A percentile compares a stretch with the other conserved stretches of the same genome.
phyloP scores from a whole-genome alignment of 2,888 invertebrate species.

The Amorpha juglandis region DNA sequence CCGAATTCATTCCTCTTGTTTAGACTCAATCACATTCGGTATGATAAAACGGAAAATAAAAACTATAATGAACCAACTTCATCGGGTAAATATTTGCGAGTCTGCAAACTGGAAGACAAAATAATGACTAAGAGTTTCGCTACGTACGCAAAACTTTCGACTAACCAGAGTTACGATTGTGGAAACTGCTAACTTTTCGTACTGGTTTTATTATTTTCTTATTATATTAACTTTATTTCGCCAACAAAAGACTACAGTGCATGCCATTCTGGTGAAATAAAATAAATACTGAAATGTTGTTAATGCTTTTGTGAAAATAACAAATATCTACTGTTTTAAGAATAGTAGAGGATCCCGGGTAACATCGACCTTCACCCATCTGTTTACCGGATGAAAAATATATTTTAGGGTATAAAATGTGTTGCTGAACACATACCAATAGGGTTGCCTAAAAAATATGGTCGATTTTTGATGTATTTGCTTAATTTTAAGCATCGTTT shows the following conservation, averaged over 20 bases:
- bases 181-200: slow-evolving; percentile 55
- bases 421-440: too few relatives aligned
- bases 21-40: slow-evolving; percentile 73
- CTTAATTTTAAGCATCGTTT: too few relatives aligned
- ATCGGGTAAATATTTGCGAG: slow-evolving; percentile 73
- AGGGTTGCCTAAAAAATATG: too few relatives aligned
- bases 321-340: not conserved
- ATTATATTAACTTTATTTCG: slow-evolving; percentile 25
- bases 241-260: slow-evolving; percentile 6
- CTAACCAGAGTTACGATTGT: slow-evolving; percentile 34
- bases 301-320: not conserved
- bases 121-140: slow-evolving; percentile 27
- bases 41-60: slow-evolving; percentile 74
- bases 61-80: slow-evolving; percentile 73
- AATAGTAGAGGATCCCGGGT: too few relatives aligned
- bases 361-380: too few relatives aligned
- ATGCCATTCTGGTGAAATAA: not conserved
- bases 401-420: too few relatives aligned
- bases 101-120: slow-evolving; percentile 47
- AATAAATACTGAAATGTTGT: not conserved
- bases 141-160: slow-evolving; percentile 22
- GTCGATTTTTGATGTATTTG: too few relatives aligned
- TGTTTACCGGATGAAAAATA: too few relatives aligned
- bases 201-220: slow-evolving; percentile 44
- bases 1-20: slow-evolving; percentile 70